A percentile compares a stretch with the other conserved stretches of the same genome.
These are phyloP conservation scores for Echiichthys vipera DNA, from an alignment of 2,797 vertebrate genomes.

Conservation along the genomic window DNA sequence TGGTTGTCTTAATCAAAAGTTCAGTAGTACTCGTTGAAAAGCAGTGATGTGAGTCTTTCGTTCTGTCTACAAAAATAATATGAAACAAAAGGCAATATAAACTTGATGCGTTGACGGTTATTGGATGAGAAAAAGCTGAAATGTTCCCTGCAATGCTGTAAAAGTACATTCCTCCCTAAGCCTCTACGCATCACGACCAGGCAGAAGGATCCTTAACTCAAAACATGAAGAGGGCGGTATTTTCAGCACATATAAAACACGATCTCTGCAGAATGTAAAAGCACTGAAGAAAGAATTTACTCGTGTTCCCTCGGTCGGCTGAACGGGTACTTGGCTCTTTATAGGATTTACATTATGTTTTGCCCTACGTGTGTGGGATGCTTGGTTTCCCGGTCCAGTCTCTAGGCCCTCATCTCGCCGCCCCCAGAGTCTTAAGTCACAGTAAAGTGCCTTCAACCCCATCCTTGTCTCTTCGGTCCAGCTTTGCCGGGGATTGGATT, in stretches of 20 bases:
- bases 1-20: conserved; percentile 35
- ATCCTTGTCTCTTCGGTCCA: conserved; percentile 74
- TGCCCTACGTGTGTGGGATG: conserved; percentile 60
- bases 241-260: conserved; percentile 66
- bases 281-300: conserved; percentile 42
- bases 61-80: conserved; percentile 72
- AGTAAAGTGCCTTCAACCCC: conserved; percentile 80
- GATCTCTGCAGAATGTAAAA: conserved; percentile 61
- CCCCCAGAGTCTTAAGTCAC: conserved; percentile 60
- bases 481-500: conserved; percentile 73
- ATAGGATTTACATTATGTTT: conserved; percentile 28
- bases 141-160: conserved; percentile 60
- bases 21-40: conserved; percentile 42
- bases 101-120: conserved; percentile 55
- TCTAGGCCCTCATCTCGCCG: conserved; percentile 40
- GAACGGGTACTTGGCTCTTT: conserved; percentile 33
- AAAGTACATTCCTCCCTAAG: conserved; percentile 64
- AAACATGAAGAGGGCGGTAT: conserved; percentile 40
- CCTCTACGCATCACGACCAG: conserved; percentile 9
- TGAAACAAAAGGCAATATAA: conserved; percentile 50
- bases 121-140: conserved; percentile 49
- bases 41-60: conserved; percentile 47
- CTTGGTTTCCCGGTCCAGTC: conserved; percentile 49
- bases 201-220: conserved; percentile 33
- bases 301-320: conserved; percentile 27